A percentile compares a stretch with the other conserved stretches of the same genome.
Conservation (phyloP, 1,140 invertebrate species). For the Brachystomella parvula region DNA sequence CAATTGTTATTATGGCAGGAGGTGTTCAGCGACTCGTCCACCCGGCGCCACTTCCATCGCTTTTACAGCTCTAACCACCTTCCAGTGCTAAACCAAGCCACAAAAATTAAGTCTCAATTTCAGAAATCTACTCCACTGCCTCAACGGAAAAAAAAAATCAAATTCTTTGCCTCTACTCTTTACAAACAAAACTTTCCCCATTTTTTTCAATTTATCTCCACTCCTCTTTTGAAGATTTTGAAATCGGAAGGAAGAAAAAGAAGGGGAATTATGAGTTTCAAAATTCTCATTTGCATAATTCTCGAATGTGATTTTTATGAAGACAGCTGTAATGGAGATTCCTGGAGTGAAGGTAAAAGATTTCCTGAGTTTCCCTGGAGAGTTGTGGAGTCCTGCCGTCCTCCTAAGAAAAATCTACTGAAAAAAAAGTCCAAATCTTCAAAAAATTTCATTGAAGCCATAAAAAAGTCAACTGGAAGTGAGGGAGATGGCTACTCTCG, state of each 20-base stretch:
- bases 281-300: background rate
- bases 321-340: background rate
- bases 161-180: too few relatives aligned
- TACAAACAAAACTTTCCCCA: background rate
- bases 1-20: too few relatives aligned
- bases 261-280: background rate
- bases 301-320: background rate
- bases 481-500: background rate
- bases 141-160: too few relatives aligned
- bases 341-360: background rate
- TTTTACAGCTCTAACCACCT: background rate
- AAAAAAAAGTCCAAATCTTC: background rate
- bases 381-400: background rate
- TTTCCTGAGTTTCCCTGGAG: background rate
- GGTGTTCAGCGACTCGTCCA: background rate
- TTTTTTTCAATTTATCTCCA: slow-evolving; percentile 1
- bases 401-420: too few relatives aligned
- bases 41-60: background rate
- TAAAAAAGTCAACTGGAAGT: slow-evolving; percentile 8
- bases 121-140: too few relatives aligned
- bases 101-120: background rate
- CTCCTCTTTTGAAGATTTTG: background rate
- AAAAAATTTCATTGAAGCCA: background rate
- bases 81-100: background rate
- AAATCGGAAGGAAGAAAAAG: background rate